A percentile compares a stretch with the other conserved stretches of the same genome.
Conservation (phyloP, 2,797 vertebrate species). For the Sibirionetta formosa region DNA sequence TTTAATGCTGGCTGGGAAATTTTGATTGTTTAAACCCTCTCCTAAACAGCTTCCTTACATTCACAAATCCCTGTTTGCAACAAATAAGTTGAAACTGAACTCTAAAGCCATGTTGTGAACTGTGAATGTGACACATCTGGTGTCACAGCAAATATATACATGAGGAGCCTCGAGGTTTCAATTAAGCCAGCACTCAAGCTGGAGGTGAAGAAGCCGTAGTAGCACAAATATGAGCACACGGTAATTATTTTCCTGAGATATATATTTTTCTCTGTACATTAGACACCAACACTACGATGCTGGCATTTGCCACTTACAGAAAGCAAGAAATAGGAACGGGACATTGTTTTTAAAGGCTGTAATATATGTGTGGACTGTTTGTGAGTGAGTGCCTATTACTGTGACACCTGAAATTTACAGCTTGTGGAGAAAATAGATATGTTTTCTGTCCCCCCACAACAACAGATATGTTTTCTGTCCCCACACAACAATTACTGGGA, state of each 20-base stretch:
- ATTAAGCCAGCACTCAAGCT: not conserved
- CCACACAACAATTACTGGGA: rapidly evolving
- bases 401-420: not conserved
- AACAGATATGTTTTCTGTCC: not conserved
- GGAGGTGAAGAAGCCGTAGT: not conserved
- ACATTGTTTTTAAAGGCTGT: not conserved
- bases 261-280: not conserved
- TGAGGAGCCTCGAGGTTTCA: rapidly evolving
- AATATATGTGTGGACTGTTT: not conserved
- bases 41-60: not conserved
- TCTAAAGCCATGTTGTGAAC: not conserved
- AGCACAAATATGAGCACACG: not conserved
- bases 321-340: not conserved
- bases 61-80: not conserved
- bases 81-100: rapidly evolving
- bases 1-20: not conserved
- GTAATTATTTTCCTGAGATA: not conserved
- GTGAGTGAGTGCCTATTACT: not conserved
- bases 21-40: rapidly evolving
- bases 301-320: not conserved
- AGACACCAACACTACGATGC: rapidly evolving
- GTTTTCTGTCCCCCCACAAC: not conserved
- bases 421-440: not conserved
- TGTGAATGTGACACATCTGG: not conserved
- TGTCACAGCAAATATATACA: rapidly evolving